Conservation (phyloP, 2,113 vertebrate species). For the Albula goreensis region DNA sequence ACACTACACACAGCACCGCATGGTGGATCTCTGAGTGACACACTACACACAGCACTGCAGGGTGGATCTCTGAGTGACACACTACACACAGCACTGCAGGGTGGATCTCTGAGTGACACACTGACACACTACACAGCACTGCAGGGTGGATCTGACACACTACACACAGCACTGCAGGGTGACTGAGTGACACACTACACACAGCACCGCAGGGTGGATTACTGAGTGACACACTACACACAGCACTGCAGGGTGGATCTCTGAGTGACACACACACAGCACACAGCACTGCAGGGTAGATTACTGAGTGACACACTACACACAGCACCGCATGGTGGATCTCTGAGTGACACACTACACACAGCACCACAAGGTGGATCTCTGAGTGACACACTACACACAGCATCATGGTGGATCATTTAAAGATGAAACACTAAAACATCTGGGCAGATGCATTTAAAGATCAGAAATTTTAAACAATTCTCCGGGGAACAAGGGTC, state of each 20-base stretch:
- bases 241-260: too few relatives aligned
- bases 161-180: too few relatives aligned
- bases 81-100: slow-evolving; percentile 39
- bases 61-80: slow-evolving; percentile 37
- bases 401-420: too few relatives aligned
- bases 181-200: too few relatives aligned
- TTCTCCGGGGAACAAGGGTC: not conserved
- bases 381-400: too few relatives aligned
- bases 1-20: too few relatives aligned
- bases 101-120: not conserved
- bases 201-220: too few relatives aligned
- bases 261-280: slow-evolving; percentile 30
- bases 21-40: not conserved
- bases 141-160: not conserved
- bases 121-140: too few relatives aligned
- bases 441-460: not conserved
- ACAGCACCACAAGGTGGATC: slow-evolving; percentile 19
- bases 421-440: too few relatives aligned
- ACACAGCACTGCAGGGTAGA: slow-evolving; percentile 26
- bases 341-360: slow-evolving; percentile 47
- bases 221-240: too few relatives aligned
- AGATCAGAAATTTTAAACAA: not conserved
- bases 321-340: slow-evolving; percentile 20
- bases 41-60: too few relatives aligned
- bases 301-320: slow-evolving; percentile 46